These are phyloP conservation scores for Neodon shergylaensis DNA, from an alignment of 2,113 vertebrate genomes.

Conservation along the genomic window DNA sequence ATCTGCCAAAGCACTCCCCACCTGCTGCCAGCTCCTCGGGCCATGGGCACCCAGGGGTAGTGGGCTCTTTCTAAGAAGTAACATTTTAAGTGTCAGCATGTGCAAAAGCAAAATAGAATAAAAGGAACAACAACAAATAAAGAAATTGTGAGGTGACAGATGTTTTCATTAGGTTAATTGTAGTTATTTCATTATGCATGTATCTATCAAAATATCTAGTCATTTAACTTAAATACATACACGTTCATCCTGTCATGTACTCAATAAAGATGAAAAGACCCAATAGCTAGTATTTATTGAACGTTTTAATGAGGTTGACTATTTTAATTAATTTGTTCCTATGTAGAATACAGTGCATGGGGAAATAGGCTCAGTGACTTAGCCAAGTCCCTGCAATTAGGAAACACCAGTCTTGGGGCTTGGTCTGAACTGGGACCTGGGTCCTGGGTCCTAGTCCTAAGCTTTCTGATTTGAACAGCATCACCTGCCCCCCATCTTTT, in stretches of 20 bases:
- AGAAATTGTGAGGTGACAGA: background rate
- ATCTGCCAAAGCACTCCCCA: accelerated
- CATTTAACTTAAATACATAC: background rate
- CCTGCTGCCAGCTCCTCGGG: accelerated
- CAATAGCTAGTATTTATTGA: background rate
- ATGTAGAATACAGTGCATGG: background rate
- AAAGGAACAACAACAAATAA: background rate
- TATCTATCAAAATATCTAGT: background rate
- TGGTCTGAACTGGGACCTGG: background rate
- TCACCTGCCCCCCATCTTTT: background rate
- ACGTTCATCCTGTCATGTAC: background rate
- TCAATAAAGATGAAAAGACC: background rate
- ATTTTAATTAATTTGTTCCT: background rate
- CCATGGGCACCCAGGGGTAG: accelerated
- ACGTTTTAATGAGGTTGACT: background rate
- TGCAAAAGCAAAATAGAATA: background rate
- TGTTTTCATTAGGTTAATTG: background rate
- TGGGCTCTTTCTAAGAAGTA: slow-evolving; percentile 33
- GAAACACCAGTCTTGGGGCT: background rate
- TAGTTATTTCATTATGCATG: background rate
- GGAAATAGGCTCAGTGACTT: background rate
- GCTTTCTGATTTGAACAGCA: background rate
- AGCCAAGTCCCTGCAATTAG: background rate
- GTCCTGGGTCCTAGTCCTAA: background rate
- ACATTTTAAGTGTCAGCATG: background rate